These are phyloP conservation scores for Chrysemys picta DNA, from an alignment of 2,113 vertebrate genomes.

Conservation along the genomic window DNA sequence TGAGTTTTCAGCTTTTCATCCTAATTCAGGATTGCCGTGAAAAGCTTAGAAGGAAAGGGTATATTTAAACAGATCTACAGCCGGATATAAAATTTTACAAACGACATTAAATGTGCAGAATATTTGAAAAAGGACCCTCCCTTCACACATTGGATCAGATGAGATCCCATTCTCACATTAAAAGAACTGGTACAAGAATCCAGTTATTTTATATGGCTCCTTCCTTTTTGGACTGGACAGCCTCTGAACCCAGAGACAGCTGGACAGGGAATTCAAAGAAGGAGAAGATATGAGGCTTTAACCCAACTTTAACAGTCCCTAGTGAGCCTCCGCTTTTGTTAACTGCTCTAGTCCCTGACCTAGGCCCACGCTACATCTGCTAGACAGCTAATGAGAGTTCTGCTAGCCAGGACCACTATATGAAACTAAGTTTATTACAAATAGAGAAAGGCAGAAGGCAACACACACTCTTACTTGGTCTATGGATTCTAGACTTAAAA, in stretches of 20 bases:
- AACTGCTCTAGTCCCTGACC: neutral
- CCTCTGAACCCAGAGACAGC: rapidly evolving
- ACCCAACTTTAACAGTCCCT: neutral
- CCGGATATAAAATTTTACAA: neutral
- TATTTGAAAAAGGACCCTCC: neutral
- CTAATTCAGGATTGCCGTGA: neutral
- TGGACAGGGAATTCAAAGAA: neutral
- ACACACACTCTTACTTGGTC: neutral
- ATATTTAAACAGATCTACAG: rapidly evolving
- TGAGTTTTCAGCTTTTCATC: neutral
- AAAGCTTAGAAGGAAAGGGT: neutral
- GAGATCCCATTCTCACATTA: neutral
- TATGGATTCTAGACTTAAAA: neutral
- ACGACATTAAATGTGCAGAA: neutral
- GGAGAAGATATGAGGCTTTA: neutral
- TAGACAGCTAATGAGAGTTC: constrained; percentile 5
- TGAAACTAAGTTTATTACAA: neutral
- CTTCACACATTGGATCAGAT: neutral
- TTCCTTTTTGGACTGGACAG: neutral
- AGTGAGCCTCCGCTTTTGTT: neutral
- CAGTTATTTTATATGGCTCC: neutral
- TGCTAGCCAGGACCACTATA: neutral
- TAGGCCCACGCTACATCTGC: neutral
- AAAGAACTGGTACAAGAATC: neutral
- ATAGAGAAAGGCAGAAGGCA: constrained; percentile 10